These are phyloP conservation scores for Coturnix japonica DNA, from an alignment of 2,113 vertebrate genomes.

Conservation along the genomic window DNA sequence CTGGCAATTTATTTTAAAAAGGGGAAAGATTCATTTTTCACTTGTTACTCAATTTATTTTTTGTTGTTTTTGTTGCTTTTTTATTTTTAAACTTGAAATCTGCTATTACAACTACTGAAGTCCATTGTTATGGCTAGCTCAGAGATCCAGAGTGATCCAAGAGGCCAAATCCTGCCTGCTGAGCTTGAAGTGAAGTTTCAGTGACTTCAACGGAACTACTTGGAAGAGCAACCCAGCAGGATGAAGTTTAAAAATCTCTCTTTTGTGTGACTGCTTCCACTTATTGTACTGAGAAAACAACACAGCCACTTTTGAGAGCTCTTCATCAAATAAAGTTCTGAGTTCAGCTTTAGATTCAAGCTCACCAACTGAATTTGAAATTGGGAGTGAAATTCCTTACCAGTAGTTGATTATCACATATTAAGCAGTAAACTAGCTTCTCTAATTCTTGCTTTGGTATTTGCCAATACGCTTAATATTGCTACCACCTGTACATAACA, in stretches of 20 bases:
- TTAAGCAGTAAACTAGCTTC: not conserved
- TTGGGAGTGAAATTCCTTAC: not conserved
- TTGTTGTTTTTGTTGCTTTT: slow-evolving; percentile 18
- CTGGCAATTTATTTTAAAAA: slow-evolving; percentile 56
- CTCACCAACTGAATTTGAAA: not conserved
- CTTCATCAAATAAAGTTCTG: not conserved
- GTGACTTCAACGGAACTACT: not conserved
- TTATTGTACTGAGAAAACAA: not conserved
- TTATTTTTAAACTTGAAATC: not conserved
- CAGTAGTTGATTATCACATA: not conserved
- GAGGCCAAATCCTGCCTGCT: not conserved
- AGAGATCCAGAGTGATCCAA: not conserved
- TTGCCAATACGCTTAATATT: not conserved
- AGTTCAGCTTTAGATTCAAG: not conserved
- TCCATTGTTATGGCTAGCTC: not conserved
- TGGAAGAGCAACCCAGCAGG: not conserved
- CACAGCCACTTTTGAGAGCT: not conserved
- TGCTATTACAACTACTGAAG: not conserved
- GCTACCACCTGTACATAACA: not conserved
- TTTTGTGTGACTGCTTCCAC: not conserved
- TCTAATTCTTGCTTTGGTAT: not conserved
- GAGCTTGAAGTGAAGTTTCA: not conserved
- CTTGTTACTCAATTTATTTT: slow-evolving; percentile 40
- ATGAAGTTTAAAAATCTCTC: not conserved
- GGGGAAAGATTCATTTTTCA: slow-evolving; percentile 27